These are phyloP conservation scores for Phengaris alcon DNA, from an alignment of 2,888 invertebrate genomes.

Conservation along the genomic window DNA sequence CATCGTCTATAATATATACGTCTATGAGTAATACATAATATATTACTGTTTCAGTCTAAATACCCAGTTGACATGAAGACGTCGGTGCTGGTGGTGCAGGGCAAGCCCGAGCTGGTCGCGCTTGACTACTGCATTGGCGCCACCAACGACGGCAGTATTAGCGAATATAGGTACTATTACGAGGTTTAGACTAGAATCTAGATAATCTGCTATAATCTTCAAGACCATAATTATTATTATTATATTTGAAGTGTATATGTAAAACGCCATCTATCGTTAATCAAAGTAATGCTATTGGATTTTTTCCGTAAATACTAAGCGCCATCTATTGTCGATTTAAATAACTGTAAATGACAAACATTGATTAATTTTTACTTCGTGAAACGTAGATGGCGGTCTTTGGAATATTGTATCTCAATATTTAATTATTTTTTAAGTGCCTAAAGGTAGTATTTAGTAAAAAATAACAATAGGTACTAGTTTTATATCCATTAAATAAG, in stretches of 20 bases:
- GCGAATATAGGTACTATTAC: slow-evolving; percentile 53
- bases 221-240: too few species aligned
- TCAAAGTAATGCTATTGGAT: too few species aligned
- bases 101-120: slow-evolving; percentile 87
- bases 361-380: not conserved
- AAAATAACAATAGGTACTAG: too few species aligned
- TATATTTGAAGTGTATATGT: not conserved
- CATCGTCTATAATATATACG: too few species aligned
- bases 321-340: not conserved
- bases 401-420: too few species aligned
- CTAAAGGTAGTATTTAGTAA: too few species aligned
- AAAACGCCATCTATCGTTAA: too few species aligned
- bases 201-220: too few species aligned
- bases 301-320: not conserved
- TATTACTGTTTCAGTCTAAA: slow-evolving; percentile 80
- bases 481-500: too few species aligned
- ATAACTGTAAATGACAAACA: not conserved
- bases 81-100: slow-evolving; percentile 88
- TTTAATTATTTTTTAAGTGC: not conserved
- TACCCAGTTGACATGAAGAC: slow-evolving; percentile 91
- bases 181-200: too few species aligned
- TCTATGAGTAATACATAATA: not conserved
- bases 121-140: slow-evolving; percentile 89
- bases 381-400: not conserved
- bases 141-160: slow-evolving; percentile 56